Evolutionary conservation across 2,888 invertebrate genomes (phyloP).

Genomic region (Coelogynopora nodosa): DNA sequence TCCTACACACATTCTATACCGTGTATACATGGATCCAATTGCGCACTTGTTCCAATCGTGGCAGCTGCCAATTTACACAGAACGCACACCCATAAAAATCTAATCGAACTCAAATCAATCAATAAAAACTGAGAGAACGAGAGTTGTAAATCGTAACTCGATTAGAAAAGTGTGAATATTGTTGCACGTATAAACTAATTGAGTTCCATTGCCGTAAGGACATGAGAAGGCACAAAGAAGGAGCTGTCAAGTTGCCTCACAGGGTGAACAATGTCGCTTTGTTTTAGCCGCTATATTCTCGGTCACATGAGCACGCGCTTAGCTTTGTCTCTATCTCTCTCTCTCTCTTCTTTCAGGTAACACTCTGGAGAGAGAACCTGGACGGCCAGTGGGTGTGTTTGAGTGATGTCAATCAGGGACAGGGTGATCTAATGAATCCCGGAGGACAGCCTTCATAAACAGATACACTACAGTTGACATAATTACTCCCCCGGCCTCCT

Average conservation of each 20-base stretch:
- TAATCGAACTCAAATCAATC: too few relatives aligned
- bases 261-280: neutral
- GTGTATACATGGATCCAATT: too few relatives aligned
- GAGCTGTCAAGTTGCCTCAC: too few relatives aligned
- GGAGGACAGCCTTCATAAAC: neutral
- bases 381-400: slow-evolving; percentile 90
- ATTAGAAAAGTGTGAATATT: too few relatives aligned
- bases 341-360: slow-evolving; percentile 58
- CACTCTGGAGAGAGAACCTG: slow-evolving; percentile 79
- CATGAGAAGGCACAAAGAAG: neutral
- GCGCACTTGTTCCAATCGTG: neutral
- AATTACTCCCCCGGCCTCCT: neutral
- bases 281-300: neutral
- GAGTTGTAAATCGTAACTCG: too few relatives aligned
- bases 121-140: too few relatives aligned
- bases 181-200: too few relatives aligned
- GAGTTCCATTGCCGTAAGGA: too few relatives aligned
- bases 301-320: neutral
- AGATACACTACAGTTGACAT: too few relatives aligned
- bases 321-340: neutral
- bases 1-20: too few relatives aligned
- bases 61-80: slow-evolving; percentile 12
- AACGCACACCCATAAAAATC: neutral
- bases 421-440: slow-evolving; percentile 50
- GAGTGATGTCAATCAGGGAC: slow-evolving; percentile 69